Conservation (phyloP, 2,888 invertebrate genomes). For the Euproctis similis region DNA sequence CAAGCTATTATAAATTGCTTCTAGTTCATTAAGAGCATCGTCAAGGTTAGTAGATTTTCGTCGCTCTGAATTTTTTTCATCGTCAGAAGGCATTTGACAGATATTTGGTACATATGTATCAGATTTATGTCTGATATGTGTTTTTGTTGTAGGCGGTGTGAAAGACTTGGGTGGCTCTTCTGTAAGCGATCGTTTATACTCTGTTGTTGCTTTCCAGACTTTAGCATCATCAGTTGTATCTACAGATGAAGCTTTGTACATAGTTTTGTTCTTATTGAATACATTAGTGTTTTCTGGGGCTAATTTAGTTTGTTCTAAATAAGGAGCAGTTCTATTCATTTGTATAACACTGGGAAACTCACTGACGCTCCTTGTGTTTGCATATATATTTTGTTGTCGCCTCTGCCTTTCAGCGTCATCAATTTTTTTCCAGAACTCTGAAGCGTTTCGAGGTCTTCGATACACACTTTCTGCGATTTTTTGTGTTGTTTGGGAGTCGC, state of each 20-base stretch:
- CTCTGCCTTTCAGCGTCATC: conserved; percentile 69
- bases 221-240: conserved; percentile 59
- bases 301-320: conserved; percentile 36
- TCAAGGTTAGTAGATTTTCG: conserved; percentile 87
- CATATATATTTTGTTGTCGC: conserved; percentile 47
- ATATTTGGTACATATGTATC: conserved; percentile 54
- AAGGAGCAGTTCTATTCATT: conserved; percentile 32
- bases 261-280: conserved; percentile 47
- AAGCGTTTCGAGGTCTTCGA: conserved; percentile 68
- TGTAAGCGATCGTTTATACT: conserved; percentile 60
- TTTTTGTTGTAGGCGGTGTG: conserved; percentile 53
- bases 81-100: conserved; percentile 61
- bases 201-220: conserved; percentile 68
- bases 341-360: conserved; percentile 48
- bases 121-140: conserved; percentile 64
- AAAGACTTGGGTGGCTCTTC: conserved; percentile 49
- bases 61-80: conserved; percentile 66
- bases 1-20: conserved; percentile 92
- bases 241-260: conserved; percentile 39
- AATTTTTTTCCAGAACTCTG: conserved; percentile 80
- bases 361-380: conserved; percentile 53
- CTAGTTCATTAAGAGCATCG: conserved; percentile 91
- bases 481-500: conserved; percentile 64
- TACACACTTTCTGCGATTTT: conserved; percentile 45
- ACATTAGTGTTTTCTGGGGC: conserved; percentile 37